Evolutionary conservation across 1,140 invertebrate species (phyloP).

Genomic region (Varroa destructor): DNA sequence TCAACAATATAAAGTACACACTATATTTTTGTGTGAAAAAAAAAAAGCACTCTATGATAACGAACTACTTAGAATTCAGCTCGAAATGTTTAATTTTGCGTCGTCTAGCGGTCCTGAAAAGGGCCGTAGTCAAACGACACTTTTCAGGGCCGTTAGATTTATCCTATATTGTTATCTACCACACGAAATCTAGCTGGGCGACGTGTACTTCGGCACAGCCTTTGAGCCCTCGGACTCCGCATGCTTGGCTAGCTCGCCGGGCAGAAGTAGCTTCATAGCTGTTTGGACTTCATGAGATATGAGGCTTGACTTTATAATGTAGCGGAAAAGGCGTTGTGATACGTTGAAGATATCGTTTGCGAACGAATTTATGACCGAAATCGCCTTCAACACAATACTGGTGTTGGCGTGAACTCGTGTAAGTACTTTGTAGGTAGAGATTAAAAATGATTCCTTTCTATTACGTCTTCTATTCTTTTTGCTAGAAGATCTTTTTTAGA

Average conservation of each 20-base stretch:
- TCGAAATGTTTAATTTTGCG: too few species aligned
- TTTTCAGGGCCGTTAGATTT: slow-evolving; percentile 35
- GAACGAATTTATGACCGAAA: slow-evolving; percentile 29
- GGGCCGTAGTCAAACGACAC: neutral
- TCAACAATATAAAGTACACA: too few species aligned
- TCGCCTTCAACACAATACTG: slow-evolving; percentile 45
- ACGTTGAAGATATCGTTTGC: slow-evolving; percentile 31
- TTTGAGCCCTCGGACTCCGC: slow-evolving; percentile 37
- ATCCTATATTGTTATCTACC: slow-evolving; percentile 25
- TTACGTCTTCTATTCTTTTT: slow-evolving; percentile 36
- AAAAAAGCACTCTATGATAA: too few species aligned
- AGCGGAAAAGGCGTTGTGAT: slow-evolving; percentile 39
- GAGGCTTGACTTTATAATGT: slow-evolving; percentile 48
- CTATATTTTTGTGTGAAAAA: too few species aligned
- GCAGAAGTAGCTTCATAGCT: slow-evolving; percentile 41
- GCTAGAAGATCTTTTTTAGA: slow-evolving; percentile 1
- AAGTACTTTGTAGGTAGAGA: slow-evolving; percentile 57
- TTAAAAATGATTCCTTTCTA: slow-evolving; percentile 50
- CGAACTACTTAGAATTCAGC: too few species aligned
- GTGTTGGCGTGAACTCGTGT: slow-evolving; percentile 57
- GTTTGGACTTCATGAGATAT: slow-evolving; percentile 47
- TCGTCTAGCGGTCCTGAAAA: too few species aligned
- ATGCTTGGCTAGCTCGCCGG: slow-evolving; percentile 50
- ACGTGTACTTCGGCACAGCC: slow-evolving; percentile 50
- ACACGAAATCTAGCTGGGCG: slow-evolving; percentile 41